phyloP scores from a whole-genome alignment of 1,140 invertebrate genomes.

The Amyelois transitella region DNA sequence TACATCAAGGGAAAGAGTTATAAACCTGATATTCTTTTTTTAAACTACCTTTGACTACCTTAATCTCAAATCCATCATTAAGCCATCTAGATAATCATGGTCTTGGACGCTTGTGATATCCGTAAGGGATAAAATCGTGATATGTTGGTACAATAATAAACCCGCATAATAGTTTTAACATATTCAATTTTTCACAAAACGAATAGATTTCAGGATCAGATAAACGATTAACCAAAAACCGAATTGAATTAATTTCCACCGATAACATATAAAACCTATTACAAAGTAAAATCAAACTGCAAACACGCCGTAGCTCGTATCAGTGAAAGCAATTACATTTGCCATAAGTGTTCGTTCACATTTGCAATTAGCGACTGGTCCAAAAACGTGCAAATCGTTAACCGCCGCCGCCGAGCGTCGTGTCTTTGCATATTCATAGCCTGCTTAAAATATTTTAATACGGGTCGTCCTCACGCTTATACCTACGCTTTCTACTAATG shows the following conservation, averaged over 20 bases:
- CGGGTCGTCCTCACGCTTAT: conserved; percentile 50
- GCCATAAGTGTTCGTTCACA: conserved; percentile 67
- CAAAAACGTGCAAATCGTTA: conserved; percentile 73
- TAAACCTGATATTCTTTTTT: too few relatives aligned
- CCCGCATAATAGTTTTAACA: neutral
- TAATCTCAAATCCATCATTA: too few relatives aligned
- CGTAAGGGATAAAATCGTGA: too few relatives aligned
- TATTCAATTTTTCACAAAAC: neutral
- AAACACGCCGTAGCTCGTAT: conserved; percentile 48
- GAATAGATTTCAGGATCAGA: neutral
- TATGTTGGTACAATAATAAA: neutral
- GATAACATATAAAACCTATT: conserved; percentile 11
- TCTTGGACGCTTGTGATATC: too few relatives aligned
- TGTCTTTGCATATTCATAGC: conserved; percentile 73
- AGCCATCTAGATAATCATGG: too few relatives aligned
- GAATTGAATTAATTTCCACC: conserved; percentile 14
- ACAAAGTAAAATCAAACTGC: conserved; percentile 36
- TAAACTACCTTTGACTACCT: too few relatives aligned
- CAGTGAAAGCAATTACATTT: conserved; percentile 69
- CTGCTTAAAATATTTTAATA: conserved; percentile 74
- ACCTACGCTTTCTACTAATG: conserved; percentile 65
- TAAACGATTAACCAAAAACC: neutral
- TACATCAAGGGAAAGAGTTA: too few relatives aligned
- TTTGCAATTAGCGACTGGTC: conserved; percentile 69
- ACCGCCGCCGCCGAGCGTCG: conserved; percentile 53